A percentile compares a stretch with the other conserved stretches of the same genome.
Conservation (phyloP, 2,113 vertebrate genomes). For the Brachirus orientalis region DNA sequence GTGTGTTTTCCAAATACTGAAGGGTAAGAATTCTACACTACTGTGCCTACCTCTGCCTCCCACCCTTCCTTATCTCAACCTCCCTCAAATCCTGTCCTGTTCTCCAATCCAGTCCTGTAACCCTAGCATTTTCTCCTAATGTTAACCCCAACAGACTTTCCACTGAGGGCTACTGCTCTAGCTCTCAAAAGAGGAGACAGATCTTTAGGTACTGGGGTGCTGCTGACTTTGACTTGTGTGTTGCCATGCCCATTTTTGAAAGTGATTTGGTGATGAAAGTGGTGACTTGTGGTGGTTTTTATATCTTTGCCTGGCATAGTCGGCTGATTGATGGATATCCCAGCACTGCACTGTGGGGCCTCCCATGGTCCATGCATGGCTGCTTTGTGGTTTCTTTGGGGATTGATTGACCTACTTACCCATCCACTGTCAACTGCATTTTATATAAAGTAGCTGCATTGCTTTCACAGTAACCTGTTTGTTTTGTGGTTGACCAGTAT, state of each 20-base stretch:
- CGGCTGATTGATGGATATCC: slow-evolving; percentile 79
- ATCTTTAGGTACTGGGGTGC: slow-evolving; percentile 91
- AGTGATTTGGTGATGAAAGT: slow-evolving; percentile 78
- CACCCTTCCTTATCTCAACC: slow-evolving; percentile 19
- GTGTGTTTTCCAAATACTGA: slow-evolving; percentile 22
- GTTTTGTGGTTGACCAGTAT: slow-evolving; percentile 67
- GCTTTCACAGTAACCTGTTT: slow-evolving; percentile 68
- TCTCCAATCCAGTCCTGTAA: slow-evolving; percentile 75
- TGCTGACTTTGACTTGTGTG: slow-evolving; percentile 81
- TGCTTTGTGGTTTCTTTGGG: slow-evolving; percentile 84
- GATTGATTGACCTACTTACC: slow-evolving; percentile 66
- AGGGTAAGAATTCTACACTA: slow-evolving; percentile 44
- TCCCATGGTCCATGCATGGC: slow-evolving; percentile 84
- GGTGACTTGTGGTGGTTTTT: slow-evolving; percentile 72
- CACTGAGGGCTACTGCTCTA: slow-evolving; percentile 94
- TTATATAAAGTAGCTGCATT: slow-evolving; percentile 61
- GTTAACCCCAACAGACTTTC: slow-evolving; percentile 90
- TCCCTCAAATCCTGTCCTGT: slow-evolving; percentile 39
- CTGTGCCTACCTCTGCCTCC: slow-evolving; percentile 39
- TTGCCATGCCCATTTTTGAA: slow-evolving; percentile 81
- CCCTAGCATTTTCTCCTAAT: slow-evolving; percentile 83
- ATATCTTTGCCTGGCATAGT: slow-evolving; percentile 82
- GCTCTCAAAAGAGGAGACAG: slow-evolving; percentile 94
- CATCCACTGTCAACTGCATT: slow-evolving; percentile 63
- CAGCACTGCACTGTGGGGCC: slow-evolving; percentile 78